These are phyloP conservation scores for Pomatostomus ruficeps DNA, from an alignment of 2,113 vertebrate genomes.

Conservation along the genomic window DNA sequence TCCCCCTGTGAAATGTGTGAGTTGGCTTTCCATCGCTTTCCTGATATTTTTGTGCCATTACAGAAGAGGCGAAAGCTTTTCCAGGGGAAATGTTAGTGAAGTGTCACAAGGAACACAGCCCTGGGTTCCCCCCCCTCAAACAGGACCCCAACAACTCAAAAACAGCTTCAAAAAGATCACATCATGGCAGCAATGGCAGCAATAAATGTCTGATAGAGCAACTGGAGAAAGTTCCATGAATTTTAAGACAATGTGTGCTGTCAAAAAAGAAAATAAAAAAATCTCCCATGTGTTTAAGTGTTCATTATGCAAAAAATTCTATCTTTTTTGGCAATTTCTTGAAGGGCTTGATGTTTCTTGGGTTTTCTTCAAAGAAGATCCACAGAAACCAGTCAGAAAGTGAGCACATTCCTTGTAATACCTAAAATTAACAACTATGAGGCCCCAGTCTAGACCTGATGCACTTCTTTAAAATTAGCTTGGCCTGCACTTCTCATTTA, in stretches of 20 bases:
- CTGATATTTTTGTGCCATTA: neutral
- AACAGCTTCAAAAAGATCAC: neutral
- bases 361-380: slow-evolving; percentile 17
- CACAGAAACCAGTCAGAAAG: slow-evolving; percentile 14
- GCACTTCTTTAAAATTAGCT: slow-evolving; percentile 10
- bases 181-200: neutral
- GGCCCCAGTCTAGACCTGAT: neutral
- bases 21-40: neutral
- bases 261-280: neutral
- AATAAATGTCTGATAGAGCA: neutral
- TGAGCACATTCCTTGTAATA: neutral
- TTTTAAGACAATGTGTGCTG: neutral
- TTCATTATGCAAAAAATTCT: neutral
- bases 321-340: neutral
- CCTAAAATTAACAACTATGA: neutral
- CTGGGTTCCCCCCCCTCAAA: neutral
- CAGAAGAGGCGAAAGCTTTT: neutral
- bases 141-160: neutral
- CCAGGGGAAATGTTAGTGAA: neutral
- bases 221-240: neutral
- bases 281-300: neutral
- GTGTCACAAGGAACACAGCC: neutral
- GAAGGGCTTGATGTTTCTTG: neutral
- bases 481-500: slow-evolving; percentile 9
- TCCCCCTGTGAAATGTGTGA: neutral